phyloP scores from a whole-genome alignment of 2,888 invertebrate genomes.

The Acheta domesticus region DNA sequence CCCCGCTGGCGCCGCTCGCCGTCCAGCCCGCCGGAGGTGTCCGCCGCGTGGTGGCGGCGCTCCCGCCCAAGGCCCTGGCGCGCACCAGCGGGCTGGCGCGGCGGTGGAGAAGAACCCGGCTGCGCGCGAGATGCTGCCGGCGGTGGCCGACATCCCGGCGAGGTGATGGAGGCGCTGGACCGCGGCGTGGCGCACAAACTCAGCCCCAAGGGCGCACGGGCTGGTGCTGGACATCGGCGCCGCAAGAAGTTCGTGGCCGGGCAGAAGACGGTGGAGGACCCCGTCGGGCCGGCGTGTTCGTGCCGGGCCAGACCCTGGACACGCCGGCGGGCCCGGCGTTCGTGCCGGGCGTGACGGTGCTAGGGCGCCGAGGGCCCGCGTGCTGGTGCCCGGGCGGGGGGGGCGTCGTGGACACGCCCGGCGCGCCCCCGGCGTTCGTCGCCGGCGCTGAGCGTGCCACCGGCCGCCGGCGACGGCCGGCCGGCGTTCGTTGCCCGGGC shows the following conservation, averaged over 20 bases:
- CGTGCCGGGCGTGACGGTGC: constrained; percentile 69
- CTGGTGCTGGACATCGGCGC: constrained; percentile 59
- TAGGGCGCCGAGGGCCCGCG: constrained; percentile 64
- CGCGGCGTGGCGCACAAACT: constrained; percentile 51
- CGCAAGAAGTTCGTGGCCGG: constrained; percentile 63
- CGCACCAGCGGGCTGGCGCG: constrained; percentile 59
- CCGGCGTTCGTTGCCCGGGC: constrained; percentile 61
- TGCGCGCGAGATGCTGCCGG: constrained; percentile 54
- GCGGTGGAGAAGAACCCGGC: constrained; percentile 51
- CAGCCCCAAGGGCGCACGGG: constrained; percentile 29
- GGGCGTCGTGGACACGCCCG: constrained; percentile 50
- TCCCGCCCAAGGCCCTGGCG: constrained; percentile 56
- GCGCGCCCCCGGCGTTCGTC: constrained; percentile 60
- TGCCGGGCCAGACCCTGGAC: constrained; percentile 71
- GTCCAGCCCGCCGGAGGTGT: constrained; percentile 52
- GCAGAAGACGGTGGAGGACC: constrained; percentile 66
- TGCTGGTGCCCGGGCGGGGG: constrained; percentile 71
- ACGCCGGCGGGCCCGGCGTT: constrained; percentile 66
- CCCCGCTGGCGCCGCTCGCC: constrained; percentile 58
- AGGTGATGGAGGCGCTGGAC: constrained; percentile 53
- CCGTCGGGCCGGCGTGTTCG: constrained; percentile 66
- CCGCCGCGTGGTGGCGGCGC: constrained; percentile 49
- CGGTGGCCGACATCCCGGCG: constrained; percentile 61
- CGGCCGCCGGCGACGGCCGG: constrained; percentile 51
- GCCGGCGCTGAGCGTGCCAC: constrained; percentile 68